Conservation (phyloP, 2,113 vertebrate species). For the Pseudorectes ferrugineus region DNA sequence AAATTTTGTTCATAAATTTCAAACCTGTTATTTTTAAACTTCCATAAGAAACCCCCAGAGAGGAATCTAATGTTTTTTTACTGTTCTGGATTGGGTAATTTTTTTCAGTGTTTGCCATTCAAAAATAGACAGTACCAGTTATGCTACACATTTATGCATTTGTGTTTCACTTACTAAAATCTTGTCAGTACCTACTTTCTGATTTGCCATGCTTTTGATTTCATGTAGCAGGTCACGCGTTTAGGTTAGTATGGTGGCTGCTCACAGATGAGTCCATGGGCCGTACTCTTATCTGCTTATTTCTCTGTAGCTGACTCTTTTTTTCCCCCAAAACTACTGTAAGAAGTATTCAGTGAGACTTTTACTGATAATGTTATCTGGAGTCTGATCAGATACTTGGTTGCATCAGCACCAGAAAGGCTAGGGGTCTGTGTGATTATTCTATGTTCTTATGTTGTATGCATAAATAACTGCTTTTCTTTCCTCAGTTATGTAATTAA, state of each 20-base stretch:
- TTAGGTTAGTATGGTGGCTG: not conserved
- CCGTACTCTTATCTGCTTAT: not conserved
- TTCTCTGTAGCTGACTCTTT: not conserved
- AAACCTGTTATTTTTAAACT: not conserved
- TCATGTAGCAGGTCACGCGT: not conserved
- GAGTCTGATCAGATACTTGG: not conserved
- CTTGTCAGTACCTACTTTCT: not conserved
- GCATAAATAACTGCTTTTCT: not conserved
- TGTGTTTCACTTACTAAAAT: not conserved
- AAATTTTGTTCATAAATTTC: not conserved
- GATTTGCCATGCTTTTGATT: not conserved
- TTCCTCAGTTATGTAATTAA: not conserved
- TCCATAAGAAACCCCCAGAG: not conserved
- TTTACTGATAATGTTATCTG: not conserved
- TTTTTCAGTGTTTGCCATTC: not conserved
- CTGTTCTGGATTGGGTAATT: not conserved
- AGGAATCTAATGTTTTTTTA: not conserved
- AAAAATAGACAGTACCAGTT: not conserved
- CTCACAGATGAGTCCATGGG: not conserved
- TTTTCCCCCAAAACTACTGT: fast-evolving
- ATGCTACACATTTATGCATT: not conserved
- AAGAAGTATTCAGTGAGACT: not conserved
- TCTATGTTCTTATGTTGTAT: not conserved
- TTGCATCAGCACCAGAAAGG: not conserved
- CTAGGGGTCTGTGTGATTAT: not conserved